phyloP scores from a whole-genome alignment of 2,888 invertebrate species.

The Gymnocheta viridis region DNA sequence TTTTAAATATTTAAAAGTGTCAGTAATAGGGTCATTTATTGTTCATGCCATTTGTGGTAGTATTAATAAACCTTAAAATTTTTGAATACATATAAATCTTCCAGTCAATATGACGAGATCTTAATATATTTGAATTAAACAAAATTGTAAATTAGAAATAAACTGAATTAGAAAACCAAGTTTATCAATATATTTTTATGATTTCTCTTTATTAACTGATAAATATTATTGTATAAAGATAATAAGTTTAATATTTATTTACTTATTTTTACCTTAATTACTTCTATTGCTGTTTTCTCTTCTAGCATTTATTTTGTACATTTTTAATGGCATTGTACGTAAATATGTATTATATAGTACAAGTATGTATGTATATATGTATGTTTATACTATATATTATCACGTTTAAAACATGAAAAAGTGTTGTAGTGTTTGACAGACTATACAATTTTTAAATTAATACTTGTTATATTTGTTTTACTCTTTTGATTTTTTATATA shows the following conservation, averaged over 20 bases:
- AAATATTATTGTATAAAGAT: slow-evolving; percentile 22
- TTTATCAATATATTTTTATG: slow-evolving; percentile 42
- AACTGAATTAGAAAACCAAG: slow-evolving; percentile 10
- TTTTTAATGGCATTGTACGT: neutral
- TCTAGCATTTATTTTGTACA: neutral
- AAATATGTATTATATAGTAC: neutral
- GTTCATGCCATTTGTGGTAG: too few species aligned
- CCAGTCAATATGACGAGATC: slow-evolving; percentile 26
- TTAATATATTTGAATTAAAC: slow-evolving; percentile 5
- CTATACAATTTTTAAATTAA: neutral
- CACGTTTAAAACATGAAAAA: slow-evolving; percentile 10
- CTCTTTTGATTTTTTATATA: neutral
- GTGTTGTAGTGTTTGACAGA: slow-evolving; percentile 13
- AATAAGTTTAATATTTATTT: slow-evolving; percentile 22
- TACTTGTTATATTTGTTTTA: neutral
- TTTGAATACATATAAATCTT: neutral
- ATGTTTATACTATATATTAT: neutral
- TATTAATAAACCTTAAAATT: neutral
- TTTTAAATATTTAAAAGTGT: slow-evolving; percentile 5
- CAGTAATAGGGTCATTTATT: neutral
- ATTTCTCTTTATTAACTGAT: slow-evolving; percentile 38
- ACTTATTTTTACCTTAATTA: slow-evolving; percentile 17
- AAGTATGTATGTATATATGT: neutral
- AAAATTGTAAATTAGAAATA: slow-evolving; percentile 11
- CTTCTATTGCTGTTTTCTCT: neutral